Conservation (phyloP, 2,797 vertebrate genomes). For the Pempheris klunzingeri region DNA sequence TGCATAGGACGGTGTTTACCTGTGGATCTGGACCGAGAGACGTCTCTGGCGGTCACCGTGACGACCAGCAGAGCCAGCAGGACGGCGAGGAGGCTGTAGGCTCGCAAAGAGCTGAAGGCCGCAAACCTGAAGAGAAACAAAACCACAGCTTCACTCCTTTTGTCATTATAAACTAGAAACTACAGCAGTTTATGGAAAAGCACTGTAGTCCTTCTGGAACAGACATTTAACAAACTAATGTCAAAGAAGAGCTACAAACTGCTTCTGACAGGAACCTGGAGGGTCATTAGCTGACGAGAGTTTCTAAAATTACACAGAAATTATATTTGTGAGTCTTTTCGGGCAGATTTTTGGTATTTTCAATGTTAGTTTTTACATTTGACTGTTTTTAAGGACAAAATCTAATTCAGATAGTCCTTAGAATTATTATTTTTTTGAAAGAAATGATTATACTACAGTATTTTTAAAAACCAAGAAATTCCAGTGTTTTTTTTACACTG, state of each 20-base stretch:
- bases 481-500: neutral
- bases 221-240: too few species aligned
- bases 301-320: neutral
- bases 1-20: constrained; percentile 60
- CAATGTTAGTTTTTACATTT: neutral
- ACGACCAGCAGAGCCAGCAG: constrained; percentile 71
- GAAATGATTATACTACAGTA: neutral
- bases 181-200: neutral
- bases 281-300: neutral
- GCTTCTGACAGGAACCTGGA: neutral
- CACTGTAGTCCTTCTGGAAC: neutral
- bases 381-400: neutral
- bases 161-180: too few species aligned
- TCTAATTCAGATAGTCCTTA: too few species aligned
- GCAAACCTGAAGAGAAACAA: constrained; percentile 72
- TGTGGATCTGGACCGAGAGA: constrained; percentile 66
- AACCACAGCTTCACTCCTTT: too few species aligned
- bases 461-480: neutral
- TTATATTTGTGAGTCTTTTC: neutral
- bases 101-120: constrained; percentile 72
- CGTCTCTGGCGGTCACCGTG: constrained; percentile 63
- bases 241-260: neutral
- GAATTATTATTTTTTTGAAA: too few species aligned
- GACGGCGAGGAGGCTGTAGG: constrained; percentile 73
- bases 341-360: too few species aligned